phyloP scores from a whole-genome alignment of 2,113 vertebrate species.

The Antechinus stuartii region DNA sequence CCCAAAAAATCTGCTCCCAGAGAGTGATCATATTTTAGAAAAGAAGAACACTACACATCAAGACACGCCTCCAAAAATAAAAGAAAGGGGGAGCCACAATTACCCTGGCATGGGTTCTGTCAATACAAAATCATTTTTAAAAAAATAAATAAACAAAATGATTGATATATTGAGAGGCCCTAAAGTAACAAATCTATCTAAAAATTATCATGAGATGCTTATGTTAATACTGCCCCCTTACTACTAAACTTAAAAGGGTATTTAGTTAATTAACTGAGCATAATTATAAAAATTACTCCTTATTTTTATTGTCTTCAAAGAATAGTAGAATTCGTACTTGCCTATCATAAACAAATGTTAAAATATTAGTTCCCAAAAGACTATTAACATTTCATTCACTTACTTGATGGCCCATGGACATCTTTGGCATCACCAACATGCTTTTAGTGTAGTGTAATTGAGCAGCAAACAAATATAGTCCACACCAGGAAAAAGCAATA shows the following conservation, averaged over 20 bases:
- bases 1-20: too few relatives aligned
- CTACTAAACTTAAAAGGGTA: background rate
- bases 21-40: too few relatives aligned
- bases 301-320: constrained; percentile 48
- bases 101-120: too few relatives aligned
- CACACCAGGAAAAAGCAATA: constrained; percentile 85
- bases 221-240: background rate
- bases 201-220: constrained; percentile 4
- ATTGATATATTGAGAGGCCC: background rate
- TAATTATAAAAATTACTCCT: constrained; percentile 32
- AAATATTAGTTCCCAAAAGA: constrained; percentile 64
- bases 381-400: constrained; percentile 80
- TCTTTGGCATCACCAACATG: constrained; percentile 91
- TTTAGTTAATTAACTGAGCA: background rate
- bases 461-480: constrained; percentile 84
- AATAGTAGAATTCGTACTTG: constrained; percentile 33
- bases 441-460: constrained; percentile 84
- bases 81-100: too few relatives aligned
- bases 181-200: constrained; percentile 35
- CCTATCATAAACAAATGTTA: constrained; percentile 47
- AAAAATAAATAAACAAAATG: background rate
- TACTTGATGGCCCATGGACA: constrained; percentile 89
- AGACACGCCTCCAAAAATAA: too few relatives aligned
- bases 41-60: too few relatives aligned
- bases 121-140: too few relatives aligned